Percentiles rank a stretch among this genome's conserved stretches.
Evolutionary conservation across 92 coral and sea anemone genomes (phyloP).

Genomic region (Palythoa heliodiscus): DNA sequence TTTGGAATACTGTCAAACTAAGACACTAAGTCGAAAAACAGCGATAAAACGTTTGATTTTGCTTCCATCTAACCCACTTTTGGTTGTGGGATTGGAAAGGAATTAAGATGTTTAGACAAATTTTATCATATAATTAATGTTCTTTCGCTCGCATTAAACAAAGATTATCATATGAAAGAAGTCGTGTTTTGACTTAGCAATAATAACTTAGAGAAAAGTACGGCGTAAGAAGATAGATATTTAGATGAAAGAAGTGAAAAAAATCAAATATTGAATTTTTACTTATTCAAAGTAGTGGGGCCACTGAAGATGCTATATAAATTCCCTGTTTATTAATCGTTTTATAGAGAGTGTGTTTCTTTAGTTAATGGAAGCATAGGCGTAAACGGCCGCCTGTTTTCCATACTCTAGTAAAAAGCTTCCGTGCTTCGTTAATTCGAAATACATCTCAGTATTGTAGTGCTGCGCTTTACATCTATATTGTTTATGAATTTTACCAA

Average conservation of each 20-base stretch:
- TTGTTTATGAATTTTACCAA: conserved; percentile 82
- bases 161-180: conserved; percentile 73
- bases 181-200: conserved; percentile 51
- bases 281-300: neutral
- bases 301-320: conserved; percentile 15
- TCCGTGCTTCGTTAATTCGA: conserved; percentile 65
- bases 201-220: conserved; percentile 56
- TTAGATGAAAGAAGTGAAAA: conserved; percentile 25
- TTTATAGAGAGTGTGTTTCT: conserved; percentile 39
- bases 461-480: conserved; percentile 60
- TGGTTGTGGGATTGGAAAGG: conserved; percentile 58
- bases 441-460: conserved; percentile 58
- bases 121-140: conserved; percentile 84
- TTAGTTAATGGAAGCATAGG: conserved; percentile 54
- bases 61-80: conserved; percentile 61
- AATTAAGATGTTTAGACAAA: conserved; percentile 71
- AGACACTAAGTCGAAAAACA: conserved; percentile 16
- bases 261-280: neutral
- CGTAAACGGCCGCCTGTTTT: conserved; percentile 50
- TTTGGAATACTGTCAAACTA: conserved; percentile 30
- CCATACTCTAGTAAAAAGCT: conserved; percentile 49
- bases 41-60: conserved; percentile 27
- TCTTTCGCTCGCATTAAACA: conserved; percentile 69
- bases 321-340: conserved; percentile 35
- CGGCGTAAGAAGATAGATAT: neutral